Percentiles rank a stretch among this genome's conserved stretches.
These are phyloP conservation scores for Orthonevra nobilis DNA, from an alignment of 2,888 invertebrate genomes.

Conservation along the genomic window DNA sequence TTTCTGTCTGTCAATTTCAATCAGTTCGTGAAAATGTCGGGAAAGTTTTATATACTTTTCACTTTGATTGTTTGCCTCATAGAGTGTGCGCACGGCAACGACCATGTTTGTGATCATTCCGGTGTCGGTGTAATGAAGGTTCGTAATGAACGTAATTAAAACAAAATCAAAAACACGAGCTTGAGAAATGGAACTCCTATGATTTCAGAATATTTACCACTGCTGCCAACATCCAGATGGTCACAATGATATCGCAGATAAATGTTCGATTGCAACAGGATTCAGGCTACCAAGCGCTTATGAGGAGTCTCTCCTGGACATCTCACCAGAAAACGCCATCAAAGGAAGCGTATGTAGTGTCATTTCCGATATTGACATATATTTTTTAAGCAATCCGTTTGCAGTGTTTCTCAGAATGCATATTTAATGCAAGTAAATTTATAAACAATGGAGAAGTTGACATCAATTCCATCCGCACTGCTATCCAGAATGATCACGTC, in stretches of 20 bases:
- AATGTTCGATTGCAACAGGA: constrained; percentile 71
- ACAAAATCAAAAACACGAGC: no score
- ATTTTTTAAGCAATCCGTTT: not conserved
- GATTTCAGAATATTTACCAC: constrained; percentile 72
- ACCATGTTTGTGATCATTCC: constrained; percentile 4
- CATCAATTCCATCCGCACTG: constrained; percentile 71
- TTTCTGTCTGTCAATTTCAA: not conserved
- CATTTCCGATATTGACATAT: not conserved
- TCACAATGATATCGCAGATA: constrained; percentile 72
- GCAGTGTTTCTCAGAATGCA: constrained; percentile 73
- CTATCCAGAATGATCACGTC: constrained; percentile 70
- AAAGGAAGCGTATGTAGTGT: constrained; percentile 22
- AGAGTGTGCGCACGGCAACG: not conserved
- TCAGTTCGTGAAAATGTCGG: constrained; percentile 5
- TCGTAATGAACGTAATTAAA: no score
- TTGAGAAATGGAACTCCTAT: not conserved
- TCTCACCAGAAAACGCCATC: constrained; percentile 72
- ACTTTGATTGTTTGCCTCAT: not conserved
- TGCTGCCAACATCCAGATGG: constrained; percentile 75
- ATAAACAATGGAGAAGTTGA: constrained; percentile 70
- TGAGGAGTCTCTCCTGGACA: constrained; percentile 73
- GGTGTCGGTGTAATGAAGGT: constrained; percentile 31
- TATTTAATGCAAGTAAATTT: constrained; percentile 72
- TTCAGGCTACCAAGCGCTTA: constrained; percentile 72
- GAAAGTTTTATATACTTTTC: not conserved